Percentiles rank a stretch among this genome's conserved stretches.
phyloP scores from a whole-genome alignment of 2,113 vertebrate genomes.

The Greenwoodochromis staneri region DNA sequence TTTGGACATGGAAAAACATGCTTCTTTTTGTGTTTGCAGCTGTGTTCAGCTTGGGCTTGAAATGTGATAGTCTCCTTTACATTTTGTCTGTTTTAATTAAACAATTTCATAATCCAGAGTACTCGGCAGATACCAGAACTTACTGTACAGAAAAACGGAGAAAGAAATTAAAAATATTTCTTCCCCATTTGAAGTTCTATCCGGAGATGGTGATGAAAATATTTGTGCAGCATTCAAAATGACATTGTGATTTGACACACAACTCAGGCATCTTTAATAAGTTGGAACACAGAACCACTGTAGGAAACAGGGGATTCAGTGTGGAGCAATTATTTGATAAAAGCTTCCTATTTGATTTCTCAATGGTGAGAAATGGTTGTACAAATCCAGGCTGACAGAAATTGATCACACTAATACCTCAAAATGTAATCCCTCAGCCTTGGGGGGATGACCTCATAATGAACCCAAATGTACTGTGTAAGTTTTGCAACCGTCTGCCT shows the following conservation, averaged over 20 bases:
- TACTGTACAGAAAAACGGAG: not conserved
- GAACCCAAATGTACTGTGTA: not conserved
- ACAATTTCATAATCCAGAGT: not conserved
- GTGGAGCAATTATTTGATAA: slow-evolving; percentile 5
- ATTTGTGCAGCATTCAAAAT: not conserved
- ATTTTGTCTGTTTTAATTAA: slow-evolving; percentile 18
- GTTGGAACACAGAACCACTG: not conserved
- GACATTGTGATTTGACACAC: not conserved
- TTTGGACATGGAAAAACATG: not conserved
- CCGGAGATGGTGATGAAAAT: not conserved
- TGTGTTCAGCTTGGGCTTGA: slow-evolving; percentile 32
- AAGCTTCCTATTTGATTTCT: slow-evolving; percentile 1
- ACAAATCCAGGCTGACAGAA: slow-evolving; percentile 17
- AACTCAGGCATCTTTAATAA: not conserved
- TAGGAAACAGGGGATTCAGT: not conserved
- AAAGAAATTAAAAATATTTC: not conserved
- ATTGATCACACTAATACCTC: not conserved
- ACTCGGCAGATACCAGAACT: not conserved
- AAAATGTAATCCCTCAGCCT: not conserved
- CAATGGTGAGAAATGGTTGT: not conserved
- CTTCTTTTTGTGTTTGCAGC: slow-evolving; percentile 42
- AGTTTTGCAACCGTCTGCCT: not conserved
- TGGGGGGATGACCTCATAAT: not conserved
- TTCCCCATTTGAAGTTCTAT: not conserved
- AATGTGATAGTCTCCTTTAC: slow-evolving; percentile 21